A percentile compares a stretch with the other conserved stretches of the same genome.
These are phyloP conservation scores for Furnarius figulus DNA, from an alignment of 2,113 vertebrate species.

Conservation along the genomic window DNA sequence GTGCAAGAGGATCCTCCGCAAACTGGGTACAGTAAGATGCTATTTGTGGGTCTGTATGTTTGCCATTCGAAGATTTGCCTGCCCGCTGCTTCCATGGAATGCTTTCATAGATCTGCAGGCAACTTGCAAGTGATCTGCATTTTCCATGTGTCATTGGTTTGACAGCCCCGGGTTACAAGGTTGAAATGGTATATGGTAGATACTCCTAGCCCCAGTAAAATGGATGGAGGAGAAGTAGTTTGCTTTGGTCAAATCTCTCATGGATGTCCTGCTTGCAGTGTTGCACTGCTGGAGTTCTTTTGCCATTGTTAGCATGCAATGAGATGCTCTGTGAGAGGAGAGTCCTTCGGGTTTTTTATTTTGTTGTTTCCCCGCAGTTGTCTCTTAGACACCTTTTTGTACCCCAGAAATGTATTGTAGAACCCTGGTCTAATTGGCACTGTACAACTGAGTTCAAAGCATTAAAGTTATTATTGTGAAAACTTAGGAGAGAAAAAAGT, in stretches of 20 bases:
- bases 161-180: background rate
- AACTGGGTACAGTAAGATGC: slow-evolving; percentile 85
- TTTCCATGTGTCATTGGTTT: background rate
- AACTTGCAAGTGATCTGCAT: background rate
- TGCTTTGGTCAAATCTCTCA: background rate
- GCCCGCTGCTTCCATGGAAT: background rate
- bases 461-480: background rate
- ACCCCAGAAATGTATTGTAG: accelerated
- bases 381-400: background rate
- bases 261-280: background rate
- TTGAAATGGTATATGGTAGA: background rate
- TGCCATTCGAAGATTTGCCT: background rate
- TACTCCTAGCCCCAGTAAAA: background rate
- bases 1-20: slow-evolving; percentile 97
- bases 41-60: slow-evolving; percentile 25
- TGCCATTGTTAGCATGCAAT: accelerated
- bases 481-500: background rate
- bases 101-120: background rate
- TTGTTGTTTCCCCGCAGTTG: background rate
- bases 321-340: background rate
- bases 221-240: background rate
- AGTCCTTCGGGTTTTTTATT: background rate
- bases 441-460: background rate
- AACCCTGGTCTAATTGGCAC: background rate
- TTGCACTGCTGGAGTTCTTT: background rate